Conservation (phyloP, 2,888 invertebrate species). For the Eilema caniola region DNA sequence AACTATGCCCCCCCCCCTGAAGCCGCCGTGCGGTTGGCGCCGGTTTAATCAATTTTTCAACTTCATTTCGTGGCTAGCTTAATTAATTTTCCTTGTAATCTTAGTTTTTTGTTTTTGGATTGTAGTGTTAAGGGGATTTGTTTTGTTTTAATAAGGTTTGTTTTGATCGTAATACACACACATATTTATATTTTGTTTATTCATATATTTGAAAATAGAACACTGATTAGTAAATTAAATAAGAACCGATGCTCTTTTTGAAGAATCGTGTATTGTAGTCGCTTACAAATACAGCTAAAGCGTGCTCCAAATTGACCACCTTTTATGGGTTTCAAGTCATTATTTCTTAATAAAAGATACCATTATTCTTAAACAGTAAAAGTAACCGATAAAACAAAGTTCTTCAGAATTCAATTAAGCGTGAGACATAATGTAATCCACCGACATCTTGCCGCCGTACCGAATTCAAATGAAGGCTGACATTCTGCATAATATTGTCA, state of each 20-base stretch:
- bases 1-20: conserved; percentile 55
- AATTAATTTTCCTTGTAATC: conserved; percentile 60
- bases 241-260: too few species aligned
- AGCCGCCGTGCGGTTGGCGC: conserved; percentile 64
- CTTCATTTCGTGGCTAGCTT: conserved; percentile 70
- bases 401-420: conserved; percentile 46
- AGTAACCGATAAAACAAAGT: conserved; percentile 17
- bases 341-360: neutral
- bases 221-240: too few species aligned
- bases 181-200: too few species aligned
- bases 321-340: too few species aligned
- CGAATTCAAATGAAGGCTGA: conserved; percentile 72
- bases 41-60: conserved; percentile 82
- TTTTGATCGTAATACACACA: neutral
- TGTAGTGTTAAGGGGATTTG: conserved; percentile 10
- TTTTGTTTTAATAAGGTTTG: neutral
- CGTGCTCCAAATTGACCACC: too few species aligned
- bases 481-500: conserved; percentile 66
- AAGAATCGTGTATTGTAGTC: too few species aligned
- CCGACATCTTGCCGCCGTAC: conserved; percentile 68
- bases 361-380: conserved; percentile 7
- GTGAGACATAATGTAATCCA: conserved; percentile 60
- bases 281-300: too few species aligned
- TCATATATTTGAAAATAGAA: too few species aligned
- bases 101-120: conserved; percentile 40